A percentile compares a stretch with the other conserved stretches of the same genome.
These are phyloP conservation scores for Cyanoliseus patagonus DNA, from an alignment of 2,113 vertebrate species.

Conservation along the genomic window DNA sequence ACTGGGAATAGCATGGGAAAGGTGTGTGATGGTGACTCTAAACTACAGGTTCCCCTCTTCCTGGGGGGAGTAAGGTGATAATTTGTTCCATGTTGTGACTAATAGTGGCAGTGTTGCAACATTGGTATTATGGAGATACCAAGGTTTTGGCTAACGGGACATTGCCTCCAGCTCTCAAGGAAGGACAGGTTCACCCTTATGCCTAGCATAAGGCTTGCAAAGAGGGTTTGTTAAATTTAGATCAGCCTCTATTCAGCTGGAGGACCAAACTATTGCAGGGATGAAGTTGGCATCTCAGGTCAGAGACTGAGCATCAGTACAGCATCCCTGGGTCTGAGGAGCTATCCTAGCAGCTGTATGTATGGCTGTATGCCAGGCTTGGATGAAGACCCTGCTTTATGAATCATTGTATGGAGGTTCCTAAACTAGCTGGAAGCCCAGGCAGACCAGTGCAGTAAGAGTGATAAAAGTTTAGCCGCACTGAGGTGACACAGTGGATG, in stretches of 20 bases:
- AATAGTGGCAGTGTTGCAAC: not conserved
- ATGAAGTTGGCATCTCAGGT: not conserved
- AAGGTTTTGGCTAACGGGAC: not conserved
- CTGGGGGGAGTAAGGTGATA: not conserved
- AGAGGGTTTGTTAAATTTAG: not conserved
- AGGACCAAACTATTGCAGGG: not conserved
- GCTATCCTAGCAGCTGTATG: rapidly evolving
- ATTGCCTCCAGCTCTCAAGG: not conserved
- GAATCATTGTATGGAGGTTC: not conserved
- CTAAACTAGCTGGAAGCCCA: not conserved
- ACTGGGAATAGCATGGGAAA: not conserved
- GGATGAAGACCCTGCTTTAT: not conserved
- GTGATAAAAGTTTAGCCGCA: not conserved
- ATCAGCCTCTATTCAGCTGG: not conserved
- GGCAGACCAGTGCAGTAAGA: not conserved
- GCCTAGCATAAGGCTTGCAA: not conserved
- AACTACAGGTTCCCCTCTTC: not conserved
- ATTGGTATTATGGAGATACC: not conserved
- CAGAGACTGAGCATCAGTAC: not conserved
- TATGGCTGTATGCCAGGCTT: not conserved
- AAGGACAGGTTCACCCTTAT: not conserved
- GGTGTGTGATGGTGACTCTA: not conserved
- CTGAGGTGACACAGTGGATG: not conserved
- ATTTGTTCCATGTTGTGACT: not conserved
- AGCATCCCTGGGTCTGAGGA: not conserved